Base-by-base conservation (phyloP, 2,797 vertebrate species). In the Gymnoscopelus microlampas region DNA sequence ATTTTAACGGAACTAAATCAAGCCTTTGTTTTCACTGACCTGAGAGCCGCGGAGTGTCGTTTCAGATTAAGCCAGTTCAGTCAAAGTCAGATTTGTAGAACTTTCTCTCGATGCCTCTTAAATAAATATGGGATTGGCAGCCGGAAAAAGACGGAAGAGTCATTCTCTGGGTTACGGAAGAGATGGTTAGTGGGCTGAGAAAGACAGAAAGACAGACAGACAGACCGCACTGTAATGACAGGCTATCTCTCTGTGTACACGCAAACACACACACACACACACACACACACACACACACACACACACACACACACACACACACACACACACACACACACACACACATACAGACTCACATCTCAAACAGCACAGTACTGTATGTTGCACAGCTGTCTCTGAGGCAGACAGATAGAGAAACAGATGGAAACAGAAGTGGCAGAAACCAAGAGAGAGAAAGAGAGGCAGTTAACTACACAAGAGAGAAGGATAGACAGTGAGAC, bases 221-320 rank as follows among this genome's bases (percentile, higher is more conserved):
- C 7, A 8, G 9, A 44, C 79, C 71, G 79, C 78, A 85, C 73
- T 66, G 44, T 74, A 63, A 78, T 73, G 63, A 80, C 58, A 73
- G 39, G 56, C 14, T 66, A 6, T 78, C 68, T 48, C 47, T 53
- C 47, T 56, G 5, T 56, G 8, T 14, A 56, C 23, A 56, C 54
- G 4, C 49, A 51, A 5, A 14, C 49, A 51, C 49, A 51, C 49
- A 26, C 54, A 56, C 54, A 56, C 15, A 49, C 35, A 49, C 35
- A 23, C 35, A 23, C 13, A 60, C 8, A 35, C 65, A 35, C 71
- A 71, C 72, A 58, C 35, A 10, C 44, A 60, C 29, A 66, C 53
- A 13, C 12, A 35, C 51, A 66, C 14, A 55, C 19, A 15, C 10
- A 64, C 6, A 39, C 14, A 39, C 35, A 59, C 1, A 35, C 19